phyloP scores from a whole-genome alignment of 2,888 invertebrate genomes.

The Auanema freiburgensis region DNA sequence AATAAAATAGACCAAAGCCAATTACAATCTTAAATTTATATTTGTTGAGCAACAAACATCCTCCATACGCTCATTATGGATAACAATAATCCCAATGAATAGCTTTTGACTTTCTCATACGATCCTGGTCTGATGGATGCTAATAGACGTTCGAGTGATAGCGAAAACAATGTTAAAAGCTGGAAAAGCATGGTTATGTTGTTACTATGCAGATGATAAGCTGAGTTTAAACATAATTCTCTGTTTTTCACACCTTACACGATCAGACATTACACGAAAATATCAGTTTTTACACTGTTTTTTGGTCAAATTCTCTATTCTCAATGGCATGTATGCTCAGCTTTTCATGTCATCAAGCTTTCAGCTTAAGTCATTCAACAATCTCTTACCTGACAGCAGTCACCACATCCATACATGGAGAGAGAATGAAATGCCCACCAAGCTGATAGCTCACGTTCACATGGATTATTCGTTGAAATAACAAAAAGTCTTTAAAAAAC shows the following conservation, averaged over 20 bases:
- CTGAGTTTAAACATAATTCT: too few relatives aligned
- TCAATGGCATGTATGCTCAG: too few relatives aligned
- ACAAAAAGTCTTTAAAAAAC: not conserved
- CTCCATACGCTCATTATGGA: not conserved
- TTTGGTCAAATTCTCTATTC: too few relatives aligned
- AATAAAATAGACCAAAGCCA: not conserved
- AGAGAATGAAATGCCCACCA: not conserved
- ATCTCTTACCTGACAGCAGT: slow-evolving; percentile 3
- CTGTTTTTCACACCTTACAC: too few relatives aligned
- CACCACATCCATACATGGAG: not conserved
- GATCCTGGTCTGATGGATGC: not conserved
- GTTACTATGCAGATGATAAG: too few relatives aligned
- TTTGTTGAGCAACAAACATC: not conserved
- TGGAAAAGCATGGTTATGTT: not conserved
- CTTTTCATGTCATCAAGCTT: too few relatives aligned
- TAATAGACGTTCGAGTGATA: not conserved
- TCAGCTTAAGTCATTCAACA: too few relatives aligned
- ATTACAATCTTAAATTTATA: not conserved
- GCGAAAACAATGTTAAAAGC: not conserved
- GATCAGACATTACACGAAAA: too few relatives aligned
- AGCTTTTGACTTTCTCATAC: not conserved
- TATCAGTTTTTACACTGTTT: too few relatives aligned
- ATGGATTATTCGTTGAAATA: not conserved
- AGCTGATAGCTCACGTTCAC: not conserved
- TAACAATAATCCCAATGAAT: not conserved